These are phyloP conservation scores for Zaprionus obscuricornis DNA, from an alignment of 2,888 invertebrate genomes.

Conservation along the genomic window DNA sequence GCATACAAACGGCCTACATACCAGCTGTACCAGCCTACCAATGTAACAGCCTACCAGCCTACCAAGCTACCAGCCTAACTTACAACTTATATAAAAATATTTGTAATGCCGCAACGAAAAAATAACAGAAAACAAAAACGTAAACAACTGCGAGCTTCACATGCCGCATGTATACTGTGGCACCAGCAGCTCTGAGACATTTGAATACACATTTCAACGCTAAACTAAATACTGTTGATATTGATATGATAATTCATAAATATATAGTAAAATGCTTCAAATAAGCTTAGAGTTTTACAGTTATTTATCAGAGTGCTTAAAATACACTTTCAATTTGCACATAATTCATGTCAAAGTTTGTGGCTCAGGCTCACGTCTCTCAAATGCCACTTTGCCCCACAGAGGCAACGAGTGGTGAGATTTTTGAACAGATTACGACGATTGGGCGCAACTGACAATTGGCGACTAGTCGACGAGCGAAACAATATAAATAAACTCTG, in stretches of 20 bases:
- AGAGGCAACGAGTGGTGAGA: constrained; percentile 39
- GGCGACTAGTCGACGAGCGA: constrained; percentile 26
- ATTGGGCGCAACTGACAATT: not conserved
- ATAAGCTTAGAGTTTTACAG: constrained; percentile 4
- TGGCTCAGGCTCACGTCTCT: no score
- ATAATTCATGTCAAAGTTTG: constrained; percentile 44
- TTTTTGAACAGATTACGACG: constrained; percentile 33
- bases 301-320: not conserved
- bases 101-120: constrained; percentile 42
- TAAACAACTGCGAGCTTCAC: constrained; percentile 32
- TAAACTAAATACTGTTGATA: no score
- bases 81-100: constrained; percentile 41
- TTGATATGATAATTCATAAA: no score
- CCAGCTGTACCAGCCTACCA: constrained; percentile 8
- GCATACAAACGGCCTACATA: constrained; percentile 44
- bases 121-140: constrained; percentile 42
- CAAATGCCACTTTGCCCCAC: constrained; percentile 56
- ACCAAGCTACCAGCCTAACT: not conserved
- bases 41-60: not conserved
- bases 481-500: constrained; percentile 63
- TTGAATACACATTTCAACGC: no score
- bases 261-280: not conserved
- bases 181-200: constrained; percentile 15
- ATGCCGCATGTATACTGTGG: constrained; percentile 13
- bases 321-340: constrained; percentile 11